Conservation (phyloP, 2,113 vertebrate species). For the Megatriorchis doriae region DNA sequence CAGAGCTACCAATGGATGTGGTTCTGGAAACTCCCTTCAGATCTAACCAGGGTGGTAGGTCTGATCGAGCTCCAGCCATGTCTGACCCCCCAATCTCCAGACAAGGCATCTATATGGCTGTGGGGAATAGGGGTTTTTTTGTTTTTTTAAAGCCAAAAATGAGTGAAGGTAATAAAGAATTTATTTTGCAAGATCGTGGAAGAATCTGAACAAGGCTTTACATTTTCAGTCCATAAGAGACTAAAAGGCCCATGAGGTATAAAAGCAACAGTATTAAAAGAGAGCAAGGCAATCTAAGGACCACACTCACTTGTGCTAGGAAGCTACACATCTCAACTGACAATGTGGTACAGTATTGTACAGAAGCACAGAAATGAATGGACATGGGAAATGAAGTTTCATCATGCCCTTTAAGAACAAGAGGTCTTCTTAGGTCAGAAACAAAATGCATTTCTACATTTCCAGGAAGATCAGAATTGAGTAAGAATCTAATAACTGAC, state of each 20-base stretch:
- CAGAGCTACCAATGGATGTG: background rate
- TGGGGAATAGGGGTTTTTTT: background rate
- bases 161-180: background rate
- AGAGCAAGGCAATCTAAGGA: background rate
- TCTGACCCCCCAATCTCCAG: background rate
- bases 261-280: background rate
- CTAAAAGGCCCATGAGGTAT: background rate
- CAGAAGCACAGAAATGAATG: background rate
- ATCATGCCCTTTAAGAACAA: background rate
- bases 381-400: background rate
- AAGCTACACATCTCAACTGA: background rate
- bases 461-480: background rate
- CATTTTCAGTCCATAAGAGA: background rate
- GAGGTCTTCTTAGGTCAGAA: background rate
- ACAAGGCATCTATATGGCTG: background rate
- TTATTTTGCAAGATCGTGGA: background rate
- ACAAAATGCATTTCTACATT: background rate
- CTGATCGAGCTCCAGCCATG: background rate
- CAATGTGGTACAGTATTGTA: background rate
- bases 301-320: background rate
- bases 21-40: background rate
- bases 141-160: background rate
- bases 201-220: background rate
- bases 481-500: background rate
- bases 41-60: background rate